Conservation (phyloP, 2,797 vertebrate genomes). For the Anguilla marmorata region DNA sequence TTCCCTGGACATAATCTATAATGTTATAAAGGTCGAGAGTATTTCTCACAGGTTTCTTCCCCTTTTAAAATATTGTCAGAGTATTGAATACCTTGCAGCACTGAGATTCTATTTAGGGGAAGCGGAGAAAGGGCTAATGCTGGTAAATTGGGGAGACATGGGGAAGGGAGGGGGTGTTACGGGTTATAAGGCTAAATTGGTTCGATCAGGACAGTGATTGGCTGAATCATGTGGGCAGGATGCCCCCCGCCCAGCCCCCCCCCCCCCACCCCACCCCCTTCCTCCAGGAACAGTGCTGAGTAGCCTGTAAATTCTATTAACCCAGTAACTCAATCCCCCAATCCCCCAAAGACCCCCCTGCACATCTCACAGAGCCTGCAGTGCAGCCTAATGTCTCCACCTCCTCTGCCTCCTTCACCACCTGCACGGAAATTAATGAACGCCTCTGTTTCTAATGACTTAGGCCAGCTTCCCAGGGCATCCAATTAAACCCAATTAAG, state of each 20-base stretch:
- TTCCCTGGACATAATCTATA: background rate
- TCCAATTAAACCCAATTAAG: slow-evolving; percentile 17
- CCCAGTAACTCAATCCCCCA: background rate
- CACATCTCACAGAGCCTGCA: background rate
- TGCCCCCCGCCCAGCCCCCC: background rate
- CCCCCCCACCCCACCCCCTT: background rate
- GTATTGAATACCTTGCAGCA: background rate
- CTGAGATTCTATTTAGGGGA: background rate
- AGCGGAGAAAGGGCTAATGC: background rate
- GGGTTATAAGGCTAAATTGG: background rate
- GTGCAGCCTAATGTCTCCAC: background rate
- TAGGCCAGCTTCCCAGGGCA: background rate
- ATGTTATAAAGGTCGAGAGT: background rate
- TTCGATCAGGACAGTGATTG: background rate
- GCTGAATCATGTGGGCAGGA: background rate
- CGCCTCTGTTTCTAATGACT: background rate
- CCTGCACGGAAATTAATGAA: slow-evolving; percentile 4
- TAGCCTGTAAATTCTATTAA: slow-evolving; percentile 8
- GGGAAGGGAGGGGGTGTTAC: background rate
- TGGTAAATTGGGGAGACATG: background rate
- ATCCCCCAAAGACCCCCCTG: background rate
- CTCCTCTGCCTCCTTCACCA: background rate
- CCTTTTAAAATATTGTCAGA: background rate
- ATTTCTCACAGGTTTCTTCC: background rate
- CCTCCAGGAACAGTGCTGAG: background rate